Conservation (phyloP, 2,797 vertebrate genomes). For the Crenichthys baileyi region DNA sequence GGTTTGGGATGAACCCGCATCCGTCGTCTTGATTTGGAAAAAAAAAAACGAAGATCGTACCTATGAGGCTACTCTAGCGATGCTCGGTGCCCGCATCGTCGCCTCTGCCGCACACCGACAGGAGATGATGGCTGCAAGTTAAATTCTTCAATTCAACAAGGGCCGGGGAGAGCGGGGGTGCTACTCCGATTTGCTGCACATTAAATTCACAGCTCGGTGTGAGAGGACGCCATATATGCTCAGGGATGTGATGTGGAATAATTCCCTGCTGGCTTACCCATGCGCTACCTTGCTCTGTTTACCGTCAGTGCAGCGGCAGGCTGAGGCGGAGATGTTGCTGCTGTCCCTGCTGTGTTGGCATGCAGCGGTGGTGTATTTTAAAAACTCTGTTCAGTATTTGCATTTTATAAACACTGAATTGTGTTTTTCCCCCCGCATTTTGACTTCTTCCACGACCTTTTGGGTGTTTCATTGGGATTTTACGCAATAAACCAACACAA, state of each 20-base stretch:
- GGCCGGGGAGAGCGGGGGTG: slow-evolving; percentile 7
- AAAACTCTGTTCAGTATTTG: background rate
- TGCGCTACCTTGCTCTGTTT: slow-evolving; percentile 78
- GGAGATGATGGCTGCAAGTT: slow-evolving; percentile 47
- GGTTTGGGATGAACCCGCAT: slow-evolving; percentile 59
- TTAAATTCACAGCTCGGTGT: slow-evolving; percentile 54
- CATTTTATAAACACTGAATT: background rate
- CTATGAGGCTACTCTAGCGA: slow-evolving; percentile 34
- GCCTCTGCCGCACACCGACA: slow-evolving; percentile 44
- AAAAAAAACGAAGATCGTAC: slow-evolving; percentile 22
- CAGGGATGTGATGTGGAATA: slow-evolving; percentile 78
- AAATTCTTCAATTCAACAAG: too few species aligned
- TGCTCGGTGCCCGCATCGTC: slow-evolving; percentile 30
- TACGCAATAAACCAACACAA: background rate
- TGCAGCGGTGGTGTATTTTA: background rate
- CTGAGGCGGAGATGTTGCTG: slow-evolving; percentile 40
- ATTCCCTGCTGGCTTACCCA: slow-evolving; percentile 75
- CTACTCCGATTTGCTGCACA: slow-evolving; percentile 47
- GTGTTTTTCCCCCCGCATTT: background rate
- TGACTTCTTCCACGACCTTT: background rate
- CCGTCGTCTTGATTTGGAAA: slow-evolving; percentile 67
- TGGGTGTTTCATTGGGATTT: background rate
- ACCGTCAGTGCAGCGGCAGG: slow-evolving; percentile 76
- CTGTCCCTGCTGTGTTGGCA: too few species aligned
- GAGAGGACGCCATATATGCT: slow-evolving; percentile 72